Base-by-base conservation (phyloP, 2,113 vertebrate genomes). In the Charadrius vociferus region DNA sequence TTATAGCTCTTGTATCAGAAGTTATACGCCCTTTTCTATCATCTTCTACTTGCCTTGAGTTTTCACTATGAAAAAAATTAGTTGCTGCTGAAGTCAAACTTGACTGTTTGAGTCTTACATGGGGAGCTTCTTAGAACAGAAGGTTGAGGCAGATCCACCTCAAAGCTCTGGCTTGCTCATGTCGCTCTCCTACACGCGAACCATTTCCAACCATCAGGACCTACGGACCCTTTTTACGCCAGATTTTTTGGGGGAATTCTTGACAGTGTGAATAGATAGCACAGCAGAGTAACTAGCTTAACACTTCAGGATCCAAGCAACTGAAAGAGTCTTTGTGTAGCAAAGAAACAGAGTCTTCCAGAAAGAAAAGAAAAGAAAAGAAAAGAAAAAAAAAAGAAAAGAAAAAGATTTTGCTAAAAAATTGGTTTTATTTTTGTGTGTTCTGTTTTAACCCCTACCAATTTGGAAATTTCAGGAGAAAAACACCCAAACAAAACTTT, bases 231-330 rank as follows among this genome's bases (percentile, higher is more conserved):
- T 85, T 13, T 93, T 88, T 83, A 73, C 45, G 10, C 29, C 2
- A 26, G n/a, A 61, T 77, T 75, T 85, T n/a, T 95, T 41, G 14
- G 61, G 58, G 45, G 70, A 70, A 41, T 87, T 92, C 95, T 92
- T 65, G 30, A 68, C 53, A 36, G 24, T 53, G 45, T 90, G 62
- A 88, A 88, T 65, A 95, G 91, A 47, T 85, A 87, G 50, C 71
- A 72, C 20, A 77, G 73, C 74, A 81, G 45, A 84, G 15, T 56
- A 88, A 82, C 67, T 58, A 49, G 61, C 61, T 84, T 87, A 87
- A 73, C 78, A 37, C 52, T 93, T 91, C 39, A 85, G 70, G 49
- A n/a, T 66, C 39, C 62, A 56, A 93, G 88, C 79, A 86, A 82
- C 72, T 82, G 71, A 80, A 92, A 87, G 66, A 56, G 61, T 75